These are phyloP conservation scores for Peromyscus attwateri DNA, from an alignment of 2,797 vertebrate genomes.

Conservation along the genomic window DNA sequence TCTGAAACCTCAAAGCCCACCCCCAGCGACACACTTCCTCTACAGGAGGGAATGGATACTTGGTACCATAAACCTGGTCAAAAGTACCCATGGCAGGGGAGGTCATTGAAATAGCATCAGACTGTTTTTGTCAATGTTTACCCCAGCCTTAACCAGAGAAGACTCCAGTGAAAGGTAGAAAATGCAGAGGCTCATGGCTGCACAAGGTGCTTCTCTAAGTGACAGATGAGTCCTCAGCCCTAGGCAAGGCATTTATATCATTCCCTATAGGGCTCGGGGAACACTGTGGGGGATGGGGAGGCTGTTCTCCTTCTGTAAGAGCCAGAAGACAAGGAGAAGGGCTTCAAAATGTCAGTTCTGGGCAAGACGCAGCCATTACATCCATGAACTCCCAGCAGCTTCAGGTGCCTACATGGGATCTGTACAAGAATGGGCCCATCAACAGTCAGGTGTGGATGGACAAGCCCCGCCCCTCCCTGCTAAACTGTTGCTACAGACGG, in stretches of 20 bases:
- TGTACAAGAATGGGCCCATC: background rate
- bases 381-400: background rate
- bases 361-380: background rate
- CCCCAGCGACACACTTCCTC: background rate
- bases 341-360: background rate
- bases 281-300: background rate
- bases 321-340: background rate
- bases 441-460: background rate
- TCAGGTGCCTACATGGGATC: background rate
- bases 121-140: background rate
- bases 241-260: background rate
- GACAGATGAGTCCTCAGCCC: background rate
- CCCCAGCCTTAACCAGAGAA: background rate
- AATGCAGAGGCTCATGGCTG: background rate
- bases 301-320: background rate
- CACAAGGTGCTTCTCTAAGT: background rate
- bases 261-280: background rate
- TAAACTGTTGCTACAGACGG: background rate
- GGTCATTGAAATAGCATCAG: background rate
- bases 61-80: background rate
- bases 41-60: background rate
- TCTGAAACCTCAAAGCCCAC: background rate
- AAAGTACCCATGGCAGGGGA: background rate
- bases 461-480: background rate
- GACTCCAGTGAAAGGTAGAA: background rate